phyloP scores from a whole-genome alignment of 2,888 invertebrate species.

The Panopea generosa region DNA sequence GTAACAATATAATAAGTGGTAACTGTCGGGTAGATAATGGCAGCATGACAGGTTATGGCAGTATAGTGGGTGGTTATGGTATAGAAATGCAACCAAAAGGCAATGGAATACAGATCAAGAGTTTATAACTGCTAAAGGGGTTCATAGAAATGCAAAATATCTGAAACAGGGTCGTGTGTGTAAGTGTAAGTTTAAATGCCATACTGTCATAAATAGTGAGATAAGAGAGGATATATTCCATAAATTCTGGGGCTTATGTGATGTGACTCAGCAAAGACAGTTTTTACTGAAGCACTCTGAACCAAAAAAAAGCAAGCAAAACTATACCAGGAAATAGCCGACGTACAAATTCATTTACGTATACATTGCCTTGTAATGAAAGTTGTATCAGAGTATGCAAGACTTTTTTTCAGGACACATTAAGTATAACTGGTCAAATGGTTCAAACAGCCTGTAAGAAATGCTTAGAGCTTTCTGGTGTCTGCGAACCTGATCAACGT shows the following conservation, averaged over 20 bases:
- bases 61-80: too few species aligned
- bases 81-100: too few species aligned
- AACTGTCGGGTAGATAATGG: too few species aligned
- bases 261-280: constrained; percentile 20
- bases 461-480: constrained; percentile 1
- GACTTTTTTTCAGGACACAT: constrained; percentile 27
- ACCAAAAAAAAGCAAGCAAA: constrained; percentile 11
- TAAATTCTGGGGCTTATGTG: constrained; percentile 12
- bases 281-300: constrained; percentile 19
- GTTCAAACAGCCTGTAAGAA: constrained; percentile 13
- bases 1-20: too few species aligned
- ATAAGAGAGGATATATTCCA: too few species aligned
- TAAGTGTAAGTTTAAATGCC: too few species aligned
- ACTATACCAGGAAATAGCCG: neutral
- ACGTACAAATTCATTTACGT: constrained; percentile 19
- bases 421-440: constrained; percentile 28
- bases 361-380: constrained; percentile 13
- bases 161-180: too few species aligned
- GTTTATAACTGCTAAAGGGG: too few species aligned
- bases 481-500: constrained; percentile 6
- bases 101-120: too few species aligned
- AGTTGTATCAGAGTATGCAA: constrained; percentile 16
- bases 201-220: too few species aligned
- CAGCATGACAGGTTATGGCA: too few species aligned
- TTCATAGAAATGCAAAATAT: too few species aligned